phyloP scores from a whole-genome alignment of 2,888 invertebrate species.

The Platypus cylindrus region DNA sequence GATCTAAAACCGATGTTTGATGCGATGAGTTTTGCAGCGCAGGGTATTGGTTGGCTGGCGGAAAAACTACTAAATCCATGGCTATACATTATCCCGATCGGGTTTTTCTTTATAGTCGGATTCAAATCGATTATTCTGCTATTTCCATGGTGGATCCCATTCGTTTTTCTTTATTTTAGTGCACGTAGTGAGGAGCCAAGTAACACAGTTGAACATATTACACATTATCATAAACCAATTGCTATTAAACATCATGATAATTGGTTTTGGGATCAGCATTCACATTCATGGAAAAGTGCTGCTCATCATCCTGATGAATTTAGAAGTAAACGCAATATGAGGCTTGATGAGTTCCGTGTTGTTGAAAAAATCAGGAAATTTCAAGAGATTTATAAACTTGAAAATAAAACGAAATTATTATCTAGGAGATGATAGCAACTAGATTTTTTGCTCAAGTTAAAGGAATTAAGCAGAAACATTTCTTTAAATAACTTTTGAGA shows the following conservation, averaged over 20 bases:
- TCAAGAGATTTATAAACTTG: too few species aligned
- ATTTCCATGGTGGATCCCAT: constrained; percentile 51
- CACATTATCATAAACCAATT: constrained; percentile 30
- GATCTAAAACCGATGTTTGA: constrained; percentile 28
- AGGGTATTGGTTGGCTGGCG: constrained; percentile 19
- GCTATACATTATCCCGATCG: constrained; percentile 47
- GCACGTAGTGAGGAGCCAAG: constrained; percentile 22
- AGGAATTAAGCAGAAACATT: too few species aligned
- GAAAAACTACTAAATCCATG: constrained; percentile 33
- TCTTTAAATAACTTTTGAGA: too few species aligned
- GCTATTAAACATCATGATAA: constrained; percentile 36
- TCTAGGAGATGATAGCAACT: too few species aligned
- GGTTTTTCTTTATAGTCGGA: constrained; percentile 47
- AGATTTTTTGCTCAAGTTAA: too few species aligned
- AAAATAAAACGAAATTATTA: too few species aligned
- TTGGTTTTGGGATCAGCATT: constrained; percentile 46
- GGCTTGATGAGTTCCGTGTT: too few species aligned
- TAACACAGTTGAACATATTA: constrained; percentile 24
- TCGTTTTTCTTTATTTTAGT: constrained; percentile 30
- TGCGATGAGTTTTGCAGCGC: constrained; percentile 21
- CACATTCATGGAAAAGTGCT: constrained; percentile 42
- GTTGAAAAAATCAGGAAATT: too few species aligned
- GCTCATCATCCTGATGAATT: constrained; percentile 18
- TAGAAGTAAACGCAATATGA: too few species aligned
- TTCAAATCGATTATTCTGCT: constrained; percentile 49